Percentiles rank a stretch among this genome's conserved stretches.
These are phyloP conservation scores for Anoplolepis gracilipes DNA, from an alignment of 1,140 invertebrate genomes.

Conservation along the genomic window DNA sequence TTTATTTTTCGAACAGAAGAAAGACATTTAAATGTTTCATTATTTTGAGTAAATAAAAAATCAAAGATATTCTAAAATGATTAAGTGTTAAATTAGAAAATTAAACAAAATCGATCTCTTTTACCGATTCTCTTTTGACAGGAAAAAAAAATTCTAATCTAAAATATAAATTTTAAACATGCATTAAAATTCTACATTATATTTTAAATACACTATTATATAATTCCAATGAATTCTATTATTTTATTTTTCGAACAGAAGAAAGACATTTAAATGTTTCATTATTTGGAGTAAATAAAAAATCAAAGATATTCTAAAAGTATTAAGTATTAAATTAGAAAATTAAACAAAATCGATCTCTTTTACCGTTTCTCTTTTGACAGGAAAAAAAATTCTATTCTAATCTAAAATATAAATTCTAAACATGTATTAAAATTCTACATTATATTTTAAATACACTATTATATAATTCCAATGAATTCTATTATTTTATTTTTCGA, in stretches of 20 bases:
- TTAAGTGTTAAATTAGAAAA: neutral
- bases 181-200: too few relatives aligned
- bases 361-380: constrained; percentile 35
- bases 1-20: neutral
- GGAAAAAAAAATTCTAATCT: neutral
- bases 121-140: constrained; percentile 32
- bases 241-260: neutral
- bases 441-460: too few relatives aligned
- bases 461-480: too few relatives aligned
- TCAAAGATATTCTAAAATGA: neutral
- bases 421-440: too few relatives aligned
- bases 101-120: too few relatives aligned
- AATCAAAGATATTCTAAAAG: neutral
- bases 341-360: too few relatives aligned
- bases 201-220: too few relatives aligned
- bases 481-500: neutral
- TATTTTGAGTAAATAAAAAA: neutral
- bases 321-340: neutral
- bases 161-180: neutral
- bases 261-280: neutral
- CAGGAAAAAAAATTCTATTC: neutral
- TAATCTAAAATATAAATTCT: neutral
- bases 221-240: neutral
- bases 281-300: neutral
- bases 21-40: neutral